Conservation (phyloP, 2,888 invertebrate species). For the Alviniconcha strummeri region DNA sequence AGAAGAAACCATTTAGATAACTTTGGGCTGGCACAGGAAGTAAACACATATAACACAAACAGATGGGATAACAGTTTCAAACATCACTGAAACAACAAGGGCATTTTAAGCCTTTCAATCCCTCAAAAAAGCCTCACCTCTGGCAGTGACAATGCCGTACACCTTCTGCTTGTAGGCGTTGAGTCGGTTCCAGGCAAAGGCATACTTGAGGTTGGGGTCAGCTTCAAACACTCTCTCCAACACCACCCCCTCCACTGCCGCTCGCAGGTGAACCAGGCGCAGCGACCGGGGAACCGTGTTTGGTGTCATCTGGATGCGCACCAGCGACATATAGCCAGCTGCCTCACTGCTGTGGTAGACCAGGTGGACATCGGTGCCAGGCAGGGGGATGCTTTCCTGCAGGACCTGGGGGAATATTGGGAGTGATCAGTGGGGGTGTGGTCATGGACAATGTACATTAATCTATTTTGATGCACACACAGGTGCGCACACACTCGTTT, state of each 20-base stretch:
- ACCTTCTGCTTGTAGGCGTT: conserved; percentile 99
- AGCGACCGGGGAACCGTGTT: conserved; percentile 64
- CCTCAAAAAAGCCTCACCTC: conserved; percentile 78
- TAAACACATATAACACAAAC: too few relatives aligned
- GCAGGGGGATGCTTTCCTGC: conserved; percentile 95
- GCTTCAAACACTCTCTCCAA: conserved; percentile 96
- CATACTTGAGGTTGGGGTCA: conserved; percentile 94
- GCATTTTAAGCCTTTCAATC: too few relatives aligned
- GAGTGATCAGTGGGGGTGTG: neutral
- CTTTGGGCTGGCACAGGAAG: too few relatives aligned
- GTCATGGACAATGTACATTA: too few relatives aligned
- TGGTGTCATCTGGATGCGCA: conserved; percentile 78
- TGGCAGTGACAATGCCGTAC: conserved; percentile 95
- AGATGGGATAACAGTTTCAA: too few relatives aligned
- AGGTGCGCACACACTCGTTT: too few relatives aligned
- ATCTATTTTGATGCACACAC: too few relatives aligned
- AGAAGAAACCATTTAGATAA: too few relatives aligned
- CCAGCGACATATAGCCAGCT: conserved; percentile 93
- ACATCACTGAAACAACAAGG: too few relatives aligned
- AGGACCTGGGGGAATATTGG: conserved; percentile 83
- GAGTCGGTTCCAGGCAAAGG: conserved; percentile 97
- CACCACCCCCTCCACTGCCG: conserved; percentile 91
- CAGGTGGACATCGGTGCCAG: conserved; percentile 93
- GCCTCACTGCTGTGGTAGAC: conserved; percentile 97
- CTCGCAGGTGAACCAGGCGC: conserved; percentile 87